Evolutionary conservation across 2,888 invertebrate genomes (phyloP).

Genomic region (Neoitamus cyanurus): DNA sequence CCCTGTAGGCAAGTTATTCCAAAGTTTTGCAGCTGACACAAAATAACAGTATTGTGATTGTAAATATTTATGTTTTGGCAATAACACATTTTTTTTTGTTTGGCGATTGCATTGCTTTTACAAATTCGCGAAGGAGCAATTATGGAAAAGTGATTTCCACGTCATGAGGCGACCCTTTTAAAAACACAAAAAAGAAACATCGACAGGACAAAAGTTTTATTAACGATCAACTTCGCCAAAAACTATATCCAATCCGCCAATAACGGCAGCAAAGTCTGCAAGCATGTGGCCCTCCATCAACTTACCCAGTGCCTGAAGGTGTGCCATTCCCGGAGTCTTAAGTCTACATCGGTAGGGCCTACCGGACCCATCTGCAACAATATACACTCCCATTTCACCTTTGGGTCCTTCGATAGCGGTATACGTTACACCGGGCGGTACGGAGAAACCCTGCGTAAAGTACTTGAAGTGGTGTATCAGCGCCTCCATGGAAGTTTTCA

Average conservation of each 20-base stretch:
- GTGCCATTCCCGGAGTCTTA: conserved; percentile 71
- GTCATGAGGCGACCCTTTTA: too few relatives aligned
- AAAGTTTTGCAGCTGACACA: too few relatives aligned
- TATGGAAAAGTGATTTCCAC: too few relatives aligned
- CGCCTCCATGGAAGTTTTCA: conserved; percentile 90
- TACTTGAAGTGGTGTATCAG: conserved; percentile 91
- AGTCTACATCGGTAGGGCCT: conserved; percentile 77
- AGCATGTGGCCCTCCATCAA: conserved; percentile 73
- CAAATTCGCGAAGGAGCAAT: too few relatives aligned
- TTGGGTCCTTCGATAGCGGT: conserved; percentile 85
- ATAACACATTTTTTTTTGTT: too few relatives aligned
- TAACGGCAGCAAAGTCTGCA: conserved; percentile 82
- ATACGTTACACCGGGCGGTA: conserved; percentile 87
- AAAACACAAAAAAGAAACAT: background rate
- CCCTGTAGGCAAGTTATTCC: too few relatives aligned
- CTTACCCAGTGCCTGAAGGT: conserved; percentile 73
- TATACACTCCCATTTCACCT: conserved; percentile 87
- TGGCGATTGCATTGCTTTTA: too few relatives aligned
- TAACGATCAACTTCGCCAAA: conserved; percentile 74
- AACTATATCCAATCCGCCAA: conserved; percentile 75
- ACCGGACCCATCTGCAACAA: conserved; percentile 85
- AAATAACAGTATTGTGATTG: too few relatives aligned
- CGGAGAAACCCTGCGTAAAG: conserved; percentile 82
- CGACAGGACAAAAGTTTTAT: background rate
- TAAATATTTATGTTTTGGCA: too few relatives aligned